These are phyloP conservation scores for Teleopsis dalmanni DNA, from an alignment of 1,140 invertebrate genomes.

Conservation along the genomic window DNA sequence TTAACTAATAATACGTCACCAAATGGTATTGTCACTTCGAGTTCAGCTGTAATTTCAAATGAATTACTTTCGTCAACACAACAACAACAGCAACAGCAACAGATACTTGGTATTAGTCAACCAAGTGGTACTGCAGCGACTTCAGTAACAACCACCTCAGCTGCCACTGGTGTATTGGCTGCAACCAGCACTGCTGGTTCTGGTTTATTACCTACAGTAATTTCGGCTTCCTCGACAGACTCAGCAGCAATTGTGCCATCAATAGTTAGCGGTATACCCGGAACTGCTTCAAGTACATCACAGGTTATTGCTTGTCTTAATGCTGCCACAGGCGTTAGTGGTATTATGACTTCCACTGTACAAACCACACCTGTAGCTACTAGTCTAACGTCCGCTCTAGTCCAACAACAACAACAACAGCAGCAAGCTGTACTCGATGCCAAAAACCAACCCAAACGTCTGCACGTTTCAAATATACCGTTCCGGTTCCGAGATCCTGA, in stretches of 20 bases:
- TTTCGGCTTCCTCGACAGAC: conserved; percentile 8
- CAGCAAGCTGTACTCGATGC: conserved; percentile 28
- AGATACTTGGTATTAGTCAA: conserved; percentile 18
- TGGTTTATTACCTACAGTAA: conserved; percentile 9
- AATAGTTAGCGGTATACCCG: conserved; percentile 3
- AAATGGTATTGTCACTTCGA: neutral
- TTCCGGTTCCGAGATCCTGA: conserved; percentile 98
- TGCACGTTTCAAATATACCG: conserved; percentile 97
- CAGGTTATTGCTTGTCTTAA: conserved; percentile 41
- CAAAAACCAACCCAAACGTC: conserved; percentile 71
- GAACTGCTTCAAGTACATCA: conserved; percentile 25
- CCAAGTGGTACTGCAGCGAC: conserved; percentile 18
- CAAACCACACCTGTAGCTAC: conserved; percentile 25
- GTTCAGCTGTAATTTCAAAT: conserved; percentile 1
- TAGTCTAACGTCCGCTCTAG: conserved; percentile 35
- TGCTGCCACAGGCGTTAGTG: conserved; percentile 27
- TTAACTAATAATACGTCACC: neutral
- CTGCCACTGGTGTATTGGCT: conserved; percentile 30
- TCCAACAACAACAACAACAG: conserved; percentile 26
- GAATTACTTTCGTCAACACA: conserved; percentile 34
- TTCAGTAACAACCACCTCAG: conserved; percentile 34
- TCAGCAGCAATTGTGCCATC: conserved; percentile 11
- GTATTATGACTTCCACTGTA: conserved; percentile 32
- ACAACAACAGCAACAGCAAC: conserved; percentile 29
- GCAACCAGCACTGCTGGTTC: conserved; percentile 17